Conservation (phyloP, 53 echinoderm and acorn worm species). For the Temnopleurus reevesii region DNA sequence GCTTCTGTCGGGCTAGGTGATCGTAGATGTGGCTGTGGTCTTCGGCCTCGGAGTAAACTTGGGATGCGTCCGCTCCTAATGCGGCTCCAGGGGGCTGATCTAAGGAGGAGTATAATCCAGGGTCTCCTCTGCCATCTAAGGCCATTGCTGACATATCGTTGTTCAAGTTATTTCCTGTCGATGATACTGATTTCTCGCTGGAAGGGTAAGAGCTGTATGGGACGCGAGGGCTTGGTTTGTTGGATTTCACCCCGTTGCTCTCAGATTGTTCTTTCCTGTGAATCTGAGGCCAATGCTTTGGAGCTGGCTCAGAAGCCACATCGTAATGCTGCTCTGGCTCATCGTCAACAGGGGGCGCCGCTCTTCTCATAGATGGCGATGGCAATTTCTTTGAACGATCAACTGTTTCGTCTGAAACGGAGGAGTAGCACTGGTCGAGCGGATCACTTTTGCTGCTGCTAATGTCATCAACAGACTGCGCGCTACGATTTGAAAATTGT, state of each 20-base stretch:
- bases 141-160: not conserved
- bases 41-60: not conserved
- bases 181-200: not conserved
- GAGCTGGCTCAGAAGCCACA: constrained; percentile 40
- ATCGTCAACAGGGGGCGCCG: not conserved
- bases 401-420: constrained; percentile 42
- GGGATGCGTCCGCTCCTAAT: not conserved
- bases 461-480: constrained; percentile 49
- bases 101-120: constrained; percentile 58
- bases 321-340: constrained; percentile 58
- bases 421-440: constrained; percentile 6
- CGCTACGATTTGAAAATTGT: constrained; percentile 7
- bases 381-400: constrained; percentile 44
- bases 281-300: constrained; percentile 20
- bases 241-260: constrained; percentile 2
- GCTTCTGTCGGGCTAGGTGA: constrained; percentile 53
- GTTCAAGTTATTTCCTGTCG: not conserved
- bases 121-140: constrained; percentile 21
- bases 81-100: constrained; percentile 27
- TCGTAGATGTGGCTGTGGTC: constrained; percentile 57
- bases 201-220: not conserved
- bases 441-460: not conserved
- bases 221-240: not conserved
- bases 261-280: not conserved
- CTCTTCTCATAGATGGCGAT: not conserved